phyloP scores from a whole-genome alignment of 2,113 vertebrate genomes.

The Murina feae region DNA sequence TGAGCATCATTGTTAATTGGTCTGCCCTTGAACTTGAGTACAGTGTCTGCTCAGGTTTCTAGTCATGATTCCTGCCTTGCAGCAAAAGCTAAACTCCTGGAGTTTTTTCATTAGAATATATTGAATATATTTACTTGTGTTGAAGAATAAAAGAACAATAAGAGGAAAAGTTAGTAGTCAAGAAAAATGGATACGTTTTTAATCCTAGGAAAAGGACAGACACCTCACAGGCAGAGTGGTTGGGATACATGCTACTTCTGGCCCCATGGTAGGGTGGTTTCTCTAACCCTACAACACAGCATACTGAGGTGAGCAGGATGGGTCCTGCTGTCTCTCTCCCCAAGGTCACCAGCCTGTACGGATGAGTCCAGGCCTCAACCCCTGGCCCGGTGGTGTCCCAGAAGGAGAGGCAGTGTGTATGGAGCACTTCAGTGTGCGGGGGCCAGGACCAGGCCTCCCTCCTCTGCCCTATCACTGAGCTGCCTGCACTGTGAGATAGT shows the following conservation, averaged over 20 bases:
- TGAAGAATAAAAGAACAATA: neutral
- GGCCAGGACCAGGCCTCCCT: neutral
- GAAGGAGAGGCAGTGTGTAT: neutral
- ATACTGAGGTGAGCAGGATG: neutral
- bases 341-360: neutral
- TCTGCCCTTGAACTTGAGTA: neutral
- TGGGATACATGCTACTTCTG: neutral
- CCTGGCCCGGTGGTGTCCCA: neutral
- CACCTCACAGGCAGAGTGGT: too few relatives aligned
- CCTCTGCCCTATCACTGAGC: neutral
- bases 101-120: neutral
- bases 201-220: neutral
- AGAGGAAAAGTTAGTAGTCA: neutral
- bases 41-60: neutral
- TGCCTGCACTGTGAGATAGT: neutral
- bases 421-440: neutral
- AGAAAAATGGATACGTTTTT: neutral
- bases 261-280: accelerated
- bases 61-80: neutral
- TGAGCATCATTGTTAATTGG: neutral
- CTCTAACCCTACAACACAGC: neutral
- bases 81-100: neutral
- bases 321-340: neutral
- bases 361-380: neutral
- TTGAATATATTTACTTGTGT: neutral